A percentile compares a stretch with the other conserved stretches of the same genome.
Conservation (phyloP, 1,140 invertebrate genomes). For the Apis cerana region DNA sequence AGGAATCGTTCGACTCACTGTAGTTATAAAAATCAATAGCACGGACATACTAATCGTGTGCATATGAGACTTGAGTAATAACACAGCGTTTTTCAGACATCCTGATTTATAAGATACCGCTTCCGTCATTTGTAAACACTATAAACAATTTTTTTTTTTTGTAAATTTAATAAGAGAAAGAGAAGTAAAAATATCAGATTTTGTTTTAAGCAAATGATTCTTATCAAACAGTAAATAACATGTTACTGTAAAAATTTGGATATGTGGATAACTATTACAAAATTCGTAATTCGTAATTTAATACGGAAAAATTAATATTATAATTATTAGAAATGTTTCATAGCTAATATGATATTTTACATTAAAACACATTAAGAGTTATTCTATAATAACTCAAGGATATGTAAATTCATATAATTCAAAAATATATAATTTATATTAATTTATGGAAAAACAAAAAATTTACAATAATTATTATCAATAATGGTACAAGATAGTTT, state of each 20-base stretch:
- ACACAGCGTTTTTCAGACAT: constrained; percentile 59
- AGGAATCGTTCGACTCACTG: constrained; percentile 51
- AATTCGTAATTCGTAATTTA: no score
- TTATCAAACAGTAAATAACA: not conserved
- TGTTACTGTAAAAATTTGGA: not conserved
- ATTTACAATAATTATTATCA: no score
- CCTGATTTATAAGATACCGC: constrained; percentile 62
- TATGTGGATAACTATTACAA: no score
- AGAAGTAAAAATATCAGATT: not conserved
- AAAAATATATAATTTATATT: no score
- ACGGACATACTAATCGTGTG: constrained; percentile 55
- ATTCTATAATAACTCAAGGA: no score
- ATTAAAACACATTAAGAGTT: no score
- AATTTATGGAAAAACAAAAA: no score
- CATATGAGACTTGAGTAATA: constrained; percentile 65
- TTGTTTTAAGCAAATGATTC: not conserved
- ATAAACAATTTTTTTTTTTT: constrained; percentile 24
- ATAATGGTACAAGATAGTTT: no score
- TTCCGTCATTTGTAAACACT: constrained; percentile 67
- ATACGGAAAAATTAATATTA: no score
- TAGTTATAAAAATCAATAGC: constrained; percentile 56
- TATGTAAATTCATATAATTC: no score
- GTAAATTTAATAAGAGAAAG: not conserved
- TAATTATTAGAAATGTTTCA: no score
- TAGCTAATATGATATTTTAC: no score